Conservation (phyloP, 2,113 vertebrate genomes). For the Muscicapa adusta region DNA sequence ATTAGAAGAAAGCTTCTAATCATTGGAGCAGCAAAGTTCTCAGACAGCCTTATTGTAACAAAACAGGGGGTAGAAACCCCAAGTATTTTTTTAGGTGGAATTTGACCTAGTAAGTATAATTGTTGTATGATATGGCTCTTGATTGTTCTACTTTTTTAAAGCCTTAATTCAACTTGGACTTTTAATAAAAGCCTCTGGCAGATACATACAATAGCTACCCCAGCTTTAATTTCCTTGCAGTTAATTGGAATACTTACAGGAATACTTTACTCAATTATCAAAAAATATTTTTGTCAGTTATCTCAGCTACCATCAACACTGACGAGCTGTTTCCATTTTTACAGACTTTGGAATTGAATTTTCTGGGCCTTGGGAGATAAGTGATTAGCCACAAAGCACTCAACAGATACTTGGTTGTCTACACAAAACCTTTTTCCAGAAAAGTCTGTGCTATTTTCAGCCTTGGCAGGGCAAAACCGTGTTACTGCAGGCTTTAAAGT, state of each 20-base stretch:
- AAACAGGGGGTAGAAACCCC: neutral
- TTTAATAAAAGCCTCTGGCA: neutral
- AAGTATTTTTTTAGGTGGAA: neutral
- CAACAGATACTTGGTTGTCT: neutral
- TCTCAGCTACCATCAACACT: neutral
- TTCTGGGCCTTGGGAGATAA: neutral
- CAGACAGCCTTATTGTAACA: neutral
- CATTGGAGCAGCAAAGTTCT: neutral
- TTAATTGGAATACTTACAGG: neutral
- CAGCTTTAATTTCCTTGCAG: neutral
- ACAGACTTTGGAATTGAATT: neutral
- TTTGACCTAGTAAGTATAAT: neutral
- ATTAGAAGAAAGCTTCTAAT: neutral
- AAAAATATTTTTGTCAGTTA: neutral
- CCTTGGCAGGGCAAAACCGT: neutral
- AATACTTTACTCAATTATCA: neutral
- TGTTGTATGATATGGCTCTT: neutral
- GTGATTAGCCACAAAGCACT: neutral
- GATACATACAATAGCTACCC: accelerated
- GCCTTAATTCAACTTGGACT: neutral
- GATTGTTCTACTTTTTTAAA: neutral
- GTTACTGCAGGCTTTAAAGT: neutral
- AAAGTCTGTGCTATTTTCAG: neutral
- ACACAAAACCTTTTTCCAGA: neutral
- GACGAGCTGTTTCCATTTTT: accelerated